Percentiles rank a stretch among this genome's conserved stretches.
These are phyloP conservation scores for Euura lappo DNA, from an alignment of 1,140 invertebrate species.

Conservation along the genomic window DNA sequence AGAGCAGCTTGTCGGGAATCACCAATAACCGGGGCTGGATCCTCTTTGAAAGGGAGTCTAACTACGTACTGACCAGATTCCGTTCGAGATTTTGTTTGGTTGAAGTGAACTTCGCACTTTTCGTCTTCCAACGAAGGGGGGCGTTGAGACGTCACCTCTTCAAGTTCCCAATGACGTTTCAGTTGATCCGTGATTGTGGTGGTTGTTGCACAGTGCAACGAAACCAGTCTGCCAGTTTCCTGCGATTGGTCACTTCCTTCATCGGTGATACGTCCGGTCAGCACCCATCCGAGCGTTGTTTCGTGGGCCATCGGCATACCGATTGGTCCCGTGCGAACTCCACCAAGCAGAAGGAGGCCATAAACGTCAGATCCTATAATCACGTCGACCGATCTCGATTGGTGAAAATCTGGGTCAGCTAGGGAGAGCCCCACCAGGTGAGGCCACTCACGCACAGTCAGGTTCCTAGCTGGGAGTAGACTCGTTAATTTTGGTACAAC, in stretches of 20 bases:
- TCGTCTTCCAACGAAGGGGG: constrained; percentile 23
- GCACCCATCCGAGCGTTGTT: constrained; percentile 18
- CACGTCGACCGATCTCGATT: constrained; percentile 12
- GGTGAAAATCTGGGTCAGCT: not conserved
- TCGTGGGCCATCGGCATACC: constrained; percentile 15
- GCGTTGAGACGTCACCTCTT: not conserved
- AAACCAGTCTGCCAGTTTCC: not conserved
- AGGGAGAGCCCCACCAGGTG: not conserved
- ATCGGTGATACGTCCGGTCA: not conserved
- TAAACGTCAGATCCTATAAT: constrained; percentile 22
- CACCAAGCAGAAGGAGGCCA: not conserved
- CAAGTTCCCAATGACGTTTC: constrained; percentile 30
- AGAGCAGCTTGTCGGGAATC: constrained; percentile 22
- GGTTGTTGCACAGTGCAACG: not conserved
- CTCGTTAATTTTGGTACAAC: constrained; percentile 20
- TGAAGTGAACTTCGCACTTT: constrained; percentile 31
- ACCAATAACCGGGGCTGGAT: constrained; percentile 17
- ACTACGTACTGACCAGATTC: constrained; percentile 32
- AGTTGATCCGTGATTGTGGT: constrained; percentile 11
- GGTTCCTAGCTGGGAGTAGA: constrained; percentile 7
- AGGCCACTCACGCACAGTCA: not conserved
- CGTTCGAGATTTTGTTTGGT: constrained; percentile 24
- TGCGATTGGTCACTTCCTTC: not conserved
- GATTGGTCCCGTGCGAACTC: not conserved
- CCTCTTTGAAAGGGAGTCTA: constrained; percentile 33